Conservation (phyloP, 2,888 invertebrate species). For the Creontiades dilutus region DNA sequence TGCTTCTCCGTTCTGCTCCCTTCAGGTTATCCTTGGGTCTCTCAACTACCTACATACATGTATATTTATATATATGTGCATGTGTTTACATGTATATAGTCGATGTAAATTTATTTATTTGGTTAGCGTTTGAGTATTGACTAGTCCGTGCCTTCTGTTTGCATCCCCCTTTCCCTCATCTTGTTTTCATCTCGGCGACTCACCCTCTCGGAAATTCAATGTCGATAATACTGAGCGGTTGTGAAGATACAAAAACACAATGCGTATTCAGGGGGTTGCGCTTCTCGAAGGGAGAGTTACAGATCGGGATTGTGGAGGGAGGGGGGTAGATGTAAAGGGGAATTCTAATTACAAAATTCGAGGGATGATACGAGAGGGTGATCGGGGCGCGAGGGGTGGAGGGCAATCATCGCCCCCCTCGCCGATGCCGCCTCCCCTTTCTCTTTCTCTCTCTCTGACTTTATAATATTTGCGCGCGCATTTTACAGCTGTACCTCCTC, state of each 20-base stretch:
- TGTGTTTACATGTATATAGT: no score
- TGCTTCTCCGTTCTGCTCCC: no score
- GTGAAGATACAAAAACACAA: conserved; percentile 46
- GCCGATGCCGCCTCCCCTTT: conserved; percentile 48
- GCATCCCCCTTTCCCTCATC: neutral
- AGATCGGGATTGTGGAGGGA: neutral
- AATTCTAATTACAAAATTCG: conserved; percentile 53
- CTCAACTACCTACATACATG: neutral
- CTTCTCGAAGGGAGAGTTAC: neutral
- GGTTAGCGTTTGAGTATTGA: neutral
- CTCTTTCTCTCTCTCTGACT: conserved; percentile 66
- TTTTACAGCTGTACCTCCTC: conserved; percentile 73
- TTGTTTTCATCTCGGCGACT: neutral
- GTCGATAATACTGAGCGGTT: conserved; percentile 40
- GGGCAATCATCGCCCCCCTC: conserved; percentile 65
- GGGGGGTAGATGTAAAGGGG: conserved; percentile 47
- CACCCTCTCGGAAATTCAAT: conserved; percentile 10
- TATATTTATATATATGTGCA: no score
- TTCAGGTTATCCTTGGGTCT: conserved; percentile 22
- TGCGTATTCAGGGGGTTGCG: conserved; percentile 13
- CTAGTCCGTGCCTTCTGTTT: conserved; percentile 5
- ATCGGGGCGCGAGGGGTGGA: conserved; percentile 28
- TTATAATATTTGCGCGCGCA: conserved; percentile 76
- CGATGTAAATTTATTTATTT: neutral
- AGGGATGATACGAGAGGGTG: conserved; percentile 50